Conservation (phyloP, 2,888 invertebrate species). For the Litoditis marina region DNA sequence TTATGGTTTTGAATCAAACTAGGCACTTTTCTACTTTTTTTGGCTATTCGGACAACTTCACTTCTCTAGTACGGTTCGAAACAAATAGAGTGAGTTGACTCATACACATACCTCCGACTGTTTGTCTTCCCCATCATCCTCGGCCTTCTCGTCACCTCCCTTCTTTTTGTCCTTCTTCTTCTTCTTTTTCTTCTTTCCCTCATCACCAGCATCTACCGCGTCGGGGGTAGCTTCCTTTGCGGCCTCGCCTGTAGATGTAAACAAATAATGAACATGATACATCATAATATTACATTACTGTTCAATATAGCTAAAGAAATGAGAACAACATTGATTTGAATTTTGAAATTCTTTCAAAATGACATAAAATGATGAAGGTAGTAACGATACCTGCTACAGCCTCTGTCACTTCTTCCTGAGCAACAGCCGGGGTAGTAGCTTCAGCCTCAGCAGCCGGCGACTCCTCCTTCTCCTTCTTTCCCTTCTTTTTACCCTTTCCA, state of each 20-base stretch:
- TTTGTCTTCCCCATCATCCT: neutral
- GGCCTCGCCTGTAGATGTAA: no score
- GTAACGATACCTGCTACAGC: slow-evolving; percentile 2
- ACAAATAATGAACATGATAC: neutral
- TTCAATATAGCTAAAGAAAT: no score
- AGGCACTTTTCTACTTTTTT: no score
- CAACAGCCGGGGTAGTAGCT: slow-evolving; percentile 8
- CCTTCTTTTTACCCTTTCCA: slow-evolving; percentile 32
- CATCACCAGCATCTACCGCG: slow-evolving; percentile 12
- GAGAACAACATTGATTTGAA: no score
- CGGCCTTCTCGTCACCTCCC: slow-evolving; percentile 16
- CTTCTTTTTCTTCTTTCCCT: slow-evolving; percentile 34
- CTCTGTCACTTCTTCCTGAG: slow-evolving; percentile 12
- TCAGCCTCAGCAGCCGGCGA: slow-evolving; percentile 15
- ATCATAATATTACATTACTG: no score
- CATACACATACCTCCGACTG: no score
- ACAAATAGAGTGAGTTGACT: no score
- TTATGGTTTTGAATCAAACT: no score
- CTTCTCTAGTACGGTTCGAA: no score
- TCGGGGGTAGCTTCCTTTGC: no score
- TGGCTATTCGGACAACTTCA: no score
- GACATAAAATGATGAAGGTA: neutral
- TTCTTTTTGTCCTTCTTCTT: slow-evolving; percentile 38
- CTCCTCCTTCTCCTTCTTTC: slow-evolving; percentile 18
- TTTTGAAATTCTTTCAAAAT: no score